These are phyloP conservation scores for Butorides virescens DNA, from an alignment of 2,113 vertebrate genomes.

Conservation along the genomic window DNA sequence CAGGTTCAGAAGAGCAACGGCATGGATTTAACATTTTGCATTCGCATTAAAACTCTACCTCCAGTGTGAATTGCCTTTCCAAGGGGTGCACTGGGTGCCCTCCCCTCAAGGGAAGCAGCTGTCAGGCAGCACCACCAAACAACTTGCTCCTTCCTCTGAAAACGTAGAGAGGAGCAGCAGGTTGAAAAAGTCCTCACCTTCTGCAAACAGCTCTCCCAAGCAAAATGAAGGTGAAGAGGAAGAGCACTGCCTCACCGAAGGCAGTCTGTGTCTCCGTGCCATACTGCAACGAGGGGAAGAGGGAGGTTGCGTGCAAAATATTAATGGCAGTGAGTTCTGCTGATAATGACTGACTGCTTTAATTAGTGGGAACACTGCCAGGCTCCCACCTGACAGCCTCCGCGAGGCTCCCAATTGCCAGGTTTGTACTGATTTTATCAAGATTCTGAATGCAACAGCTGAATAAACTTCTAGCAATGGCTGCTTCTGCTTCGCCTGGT, in stretches of 20 bases:
- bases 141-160: background rate
- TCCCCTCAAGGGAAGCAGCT: background rate
- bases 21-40: accelerated
- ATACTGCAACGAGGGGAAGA: accelerated
- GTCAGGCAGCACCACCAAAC: background rate
- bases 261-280: background rate
- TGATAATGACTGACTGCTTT: background rate
- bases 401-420: background rate
- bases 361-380: background rate
- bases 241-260: background rate
- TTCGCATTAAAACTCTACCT: background rate
- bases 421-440: background rate
- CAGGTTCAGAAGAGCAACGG: background rate
- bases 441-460: background rate
- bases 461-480: background rate
- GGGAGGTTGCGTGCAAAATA: background rate
- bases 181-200: background rate
- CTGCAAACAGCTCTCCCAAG: background rate
- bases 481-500: background rate
- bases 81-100: too few relatives aligned
- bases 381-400: background rate
- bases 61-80: background rate
- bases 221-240: background rate
- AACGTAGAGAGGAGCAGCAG: accelerated
- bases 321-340: background rate